Conservation (phyloP, 2,113 vertebrate genomes). For the Oreochromis tanganicae region DNA sequence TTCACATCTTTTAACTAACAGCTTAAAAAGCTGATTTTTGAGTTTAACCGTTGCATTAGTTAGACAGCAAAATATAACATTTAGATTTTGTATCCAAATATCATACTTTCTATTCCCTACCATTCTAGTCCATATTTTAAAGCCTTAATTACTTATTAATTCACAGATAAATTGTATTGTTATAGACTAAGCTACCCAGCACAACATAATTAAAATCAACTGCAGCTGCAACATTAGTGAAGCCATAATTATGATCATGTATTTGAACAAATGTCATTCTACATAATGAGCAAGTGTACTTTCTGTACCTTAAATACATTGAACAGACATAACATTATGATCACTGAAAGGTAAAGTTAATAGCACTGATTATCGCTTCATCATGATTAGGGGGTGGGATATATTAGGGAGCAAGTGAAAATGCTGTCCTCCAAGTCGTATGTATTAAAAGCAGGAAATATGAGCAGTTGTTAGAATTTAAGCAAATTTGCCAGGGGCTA, state of each 20-base stretch:
- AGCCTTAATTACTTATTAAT: background rate
- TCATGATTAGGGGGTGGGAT: rapidly evolving
- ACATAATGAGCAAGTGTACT: background rate
- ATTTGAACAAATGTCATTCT: background rate
- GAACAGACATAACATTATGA: background rate
- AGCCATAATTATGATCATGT: background rate
- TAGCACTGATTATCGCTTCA: background rate
- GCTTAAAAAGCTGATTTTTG: background rate
- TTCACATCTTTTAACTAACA: background rate
- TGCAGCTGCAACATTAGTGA: background rate
- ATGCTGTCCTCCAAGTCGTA: background rate
- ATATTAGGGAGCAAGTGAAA: background rate
- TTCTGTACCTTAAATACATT: background rate
- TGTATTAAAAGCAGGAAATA: background rate
- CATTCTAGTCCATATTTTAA: background rate
- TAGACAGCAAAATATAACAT: background rate
- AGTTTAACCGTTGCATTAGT: background rate
- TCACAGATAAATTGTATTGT: background rate
- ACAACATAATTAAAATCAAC: background rate
- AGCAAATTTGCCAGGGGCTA: background rate
- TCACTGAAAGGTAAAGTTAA: background rate
- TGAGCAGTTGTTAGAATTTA: background rate
- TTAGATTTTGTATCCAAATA: background rate
- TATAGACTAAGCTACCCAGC: background rate
- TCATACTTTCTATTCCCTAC: background rate